phyloP scores from a whole-genome alignment of 2,797 vertebrate species.

The Onychomys arenicola region DNA sequence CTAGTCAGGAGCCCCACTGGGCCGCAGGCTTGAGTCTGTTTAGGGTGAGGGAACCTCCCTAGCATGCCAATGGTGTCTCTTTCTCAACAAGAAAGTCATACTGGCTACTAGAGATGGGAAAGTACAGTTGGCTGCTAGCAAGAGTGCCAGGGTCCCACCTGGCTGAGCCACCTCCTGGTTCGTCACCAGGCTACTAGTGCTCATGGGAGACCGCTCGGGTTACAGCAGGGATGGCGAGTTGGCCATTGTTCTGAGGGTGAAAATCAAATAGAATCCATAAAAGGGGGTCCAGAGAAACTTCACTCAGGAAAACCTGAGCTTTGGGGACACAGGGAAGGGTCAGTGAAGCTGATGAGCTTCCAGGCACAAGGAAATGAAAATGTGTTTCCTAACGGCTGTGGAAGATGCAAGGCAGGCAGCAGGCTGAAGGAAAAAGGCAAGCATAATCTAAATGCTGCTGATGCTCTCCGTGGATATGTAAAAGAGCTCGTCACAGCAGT shows the following conservation, averaged over 20 bases:
- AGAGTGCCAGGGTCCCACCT: accelerated
- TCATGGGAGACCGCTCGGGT: background rate
- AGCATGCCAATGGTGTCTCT: background rate
- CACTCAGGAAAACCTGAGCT: background rate
- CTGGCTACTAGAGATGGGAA: background rate
- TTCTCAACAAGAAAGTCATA: background rate
- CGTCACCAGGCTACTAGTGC: background rate
- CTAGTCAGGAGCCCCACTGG: background rate
- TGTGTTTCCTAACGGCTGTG: background rate
- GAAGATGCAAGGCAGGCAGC: background rate
- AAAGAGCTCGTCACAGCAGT: background rate
- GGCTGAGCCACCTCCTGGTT: background rate
- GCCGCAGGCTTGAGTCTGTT: background rate
- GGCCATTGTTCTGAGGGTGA: background rate
- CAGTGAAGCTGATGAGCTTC: background rate
- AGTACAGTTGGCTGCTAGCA: background rate
- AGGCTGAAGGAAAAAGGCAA: background rate
- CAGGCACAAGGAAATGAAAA: background rate
- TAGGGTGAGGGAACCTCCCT: background rate
- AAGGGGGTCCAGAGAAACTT: background rate
- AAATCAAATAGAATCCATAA: background rate
- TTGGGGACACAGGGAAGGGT: background rate
- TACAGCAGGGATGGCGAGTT: background rate
- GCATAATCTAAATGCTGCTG: background rate
- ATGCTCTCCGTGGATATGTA: background rate